phyloP scores from a whole-genome alignment of 2,797 vertebrate genomes.

The Syngnathus rostellatus region DNA sequence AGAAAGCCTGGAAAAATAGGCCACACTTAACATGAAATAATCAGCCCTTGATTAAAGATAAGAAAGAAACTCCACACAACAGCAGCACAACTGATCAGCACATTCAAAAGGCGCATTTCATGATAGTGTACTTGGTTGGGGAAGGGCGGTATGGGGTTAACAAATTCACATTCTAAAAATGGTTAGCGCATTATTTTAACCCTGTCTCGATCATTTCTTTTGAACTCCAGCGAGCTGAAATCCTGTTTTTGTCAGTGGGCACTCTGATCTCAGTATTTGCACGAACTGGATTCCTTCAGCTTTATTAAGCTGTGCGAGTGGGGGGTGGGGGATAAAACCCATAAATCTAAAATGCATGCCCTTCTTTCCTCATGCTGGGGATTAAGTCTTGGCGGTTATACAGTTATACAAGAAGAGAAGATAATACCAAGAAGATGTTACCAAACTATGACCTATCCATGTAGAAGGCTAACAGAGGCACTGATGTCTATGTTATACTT shows the following conservation, averaged over 20 bases:
- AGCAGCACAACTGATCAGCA: constrained; percentile 53
- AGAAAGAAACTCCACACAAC: constrained; percentile 3
- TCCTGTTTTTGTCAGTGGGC: constrained; percentile 53
- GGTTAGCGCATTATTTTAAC: constrained; percentile 26
- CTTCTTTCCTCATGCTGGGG: constrained; percentile 45
- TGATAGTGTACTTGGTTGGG: constrained; percentile 51
- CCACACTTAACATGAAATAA: constrained; percentile 1
- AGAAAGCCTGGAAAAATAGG: constrained; percentile 15
- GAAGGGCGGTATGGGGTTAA: constrained; percentile 52
- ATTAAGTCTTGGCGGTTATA: constrained; percentile 54
- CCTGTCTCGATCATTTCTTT: constrained; percentile 26
- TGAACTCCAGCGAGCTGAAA: constrained; percentile 37
- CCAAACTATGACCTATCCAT: constrained; percentile 33
- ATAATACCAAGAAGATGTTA: constrained; percentile 57
- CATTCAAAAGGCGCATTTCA: constrained; percentile 63
- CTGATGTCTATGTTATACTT: background rate
- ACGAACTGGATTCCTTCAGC: constrained; percentile 52
- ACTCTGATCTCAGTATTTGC: constrained; percentile 55
- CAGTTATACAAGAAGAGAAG: constrained; percentile 59
- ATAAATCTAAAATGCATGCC: constrained; percentile 57
- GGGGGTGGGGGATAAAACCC: constrained; percentile 32
- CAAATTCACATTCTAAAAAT: constrained; percentile 62
- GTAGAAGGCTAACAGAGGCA: constrained; percentile 22
- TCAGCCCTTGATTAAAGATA: constrained; percentile 2
- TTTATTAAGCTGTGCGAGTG: constrained; percentile 45